Conservation (phyloP, 2,797 vertebrate genomes). For the Nyctalus aviator region DNA sequence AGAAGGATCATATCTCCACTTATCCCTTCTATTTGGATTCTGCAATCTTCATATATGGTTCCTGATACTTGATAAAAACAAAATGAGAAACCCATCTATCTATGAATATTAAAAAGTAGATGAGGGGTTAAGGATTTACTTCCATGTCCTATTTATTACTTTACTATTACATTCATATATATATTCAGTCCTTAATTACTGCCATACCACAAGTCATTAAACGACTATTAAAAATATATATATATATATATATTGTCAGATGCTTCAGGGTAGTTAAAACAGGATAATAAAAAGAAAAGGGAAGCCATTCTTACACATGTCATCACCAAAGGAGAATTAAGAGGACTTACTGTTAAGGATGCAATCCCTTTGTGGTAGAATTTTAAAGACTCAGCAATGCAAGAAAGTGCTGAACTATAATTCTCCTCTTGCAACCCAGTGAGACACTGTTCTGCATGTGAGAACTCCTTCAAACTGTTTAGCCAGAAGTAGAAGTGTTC, state of each 20-base stretch:
- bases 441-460: constrained; percentile 96
- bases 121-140: background rate
- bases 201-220: too few relatives aligned
- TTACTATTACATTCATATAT: background rate
- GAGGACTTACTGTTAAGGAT: constrained; percentile 94
- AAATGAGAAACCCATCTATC: background rate
- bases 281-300: background rate
- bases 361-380: constrained; percentile 99
- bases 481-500: constrained; percentile 99
- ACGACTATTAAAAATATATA: too few relatives aligned
- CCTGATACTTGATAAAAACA: constrained; percentile 7
- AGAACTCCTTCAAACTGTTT: constrained; percentile 98
- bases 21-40: background rate
- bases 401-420: constrained; percentile 94
- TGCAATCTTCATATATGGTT: background rate
- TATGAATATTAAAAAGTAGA: background rate
- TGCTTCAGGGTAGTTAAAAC: constrained; percentile 19
- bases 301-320: background rate
- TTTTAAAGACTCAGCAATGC: constrained; percentile 96
- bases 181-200: too few relatives aligned
- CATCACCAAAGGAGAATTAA: background rate
- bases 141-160: background rate
- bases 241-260: background rate
- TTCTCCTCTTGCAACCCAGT: constrained; percentile 93
- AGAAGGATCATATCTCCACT: background rate